Evolutionary conservation across 2,797 vertebrate genomes (phyloP).

Genomic region (Tokudaia tokunoshimensis): DNA sequence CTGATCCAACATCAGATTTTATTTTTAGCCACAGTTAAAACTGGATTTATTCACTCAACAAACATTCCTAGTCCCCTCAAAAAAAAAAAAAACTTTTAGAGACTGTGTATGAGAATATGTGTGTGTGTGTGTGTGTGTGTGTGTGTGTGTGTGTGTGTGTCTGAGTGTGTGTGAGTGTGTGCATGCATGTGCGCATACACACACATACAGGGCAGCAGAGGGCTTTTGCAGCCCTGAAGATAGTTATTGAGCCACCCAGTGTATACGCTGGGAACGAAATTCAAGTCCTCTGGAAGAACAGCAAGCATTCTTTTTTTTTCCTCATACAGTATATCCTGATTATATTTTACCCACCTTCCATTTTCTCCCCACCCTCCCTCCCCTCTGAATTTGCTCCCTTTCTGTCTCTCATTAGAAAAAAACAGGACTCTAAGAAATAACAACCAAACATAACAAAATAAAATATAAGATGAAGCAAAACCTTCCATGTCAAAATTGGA

Average conservation of each 20-base stretch:
- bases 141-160: no score
- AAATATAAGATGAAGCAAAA: not conserved
- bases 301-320: no score
- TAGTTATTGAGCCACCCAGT: not conserved
- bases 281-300: not conserved
- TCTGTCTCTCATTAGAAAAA: not conserved
- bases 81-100: not conserved
- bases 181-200: no score
- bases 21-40: slow-evolving; percentile 10
- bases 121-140: no score
- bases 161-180: not conserved
- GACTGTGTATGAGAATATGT: no score
- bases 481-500: not conserved
- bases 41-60: slow-evolving; percentile 31
- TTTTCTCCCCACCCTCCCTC: no score
- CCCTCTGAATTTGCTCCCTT: no score
- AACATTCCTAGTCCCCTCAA: not conserved
- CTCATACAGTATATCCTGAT: not conserved
- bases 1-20: not conserved
- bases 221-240: no score
- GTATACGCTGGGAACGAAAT: no score
- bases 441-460: not conserved
- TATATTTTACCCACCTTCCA: not conserved
- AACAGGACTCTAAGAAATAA: not conserved
- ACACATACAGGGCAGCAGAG: not conserved